These are phyloP conservation scores for Toxostoma redivivum DNA, from an alignment of 2,113 vertebrate species.

Conservation along the genomic window DNA sequence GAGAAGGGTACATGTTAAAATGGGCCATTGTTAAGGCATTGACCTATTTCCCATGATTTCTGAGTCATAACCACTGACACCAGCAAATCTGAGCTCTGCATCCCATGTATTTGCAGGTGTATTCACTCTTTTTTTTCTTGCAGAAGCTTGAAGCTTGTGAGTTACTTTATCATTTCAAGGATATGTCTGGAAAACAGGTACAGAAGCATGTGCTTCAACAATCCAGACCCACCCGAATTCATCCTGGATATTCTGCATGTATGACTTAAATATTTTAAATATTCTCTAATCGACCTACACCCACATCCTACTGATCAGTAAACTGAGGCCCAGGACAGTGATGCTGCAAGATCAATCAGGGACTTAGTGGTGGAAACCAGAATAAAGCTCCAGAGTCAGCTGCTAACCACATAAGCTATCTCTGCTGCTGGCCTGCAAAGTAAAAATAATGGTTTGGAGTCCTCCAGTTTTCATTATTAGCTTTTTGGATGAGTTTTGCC, in stretches of 20 bases:
- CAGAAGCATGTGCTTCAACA: neutral
- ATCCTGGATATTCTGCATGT: neutral
- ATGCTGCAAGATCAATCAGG: neutral
- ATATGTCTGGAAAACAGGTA: neutral
- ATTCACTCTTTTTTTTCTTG: neutral
- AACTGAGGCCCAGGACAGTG: neutral
- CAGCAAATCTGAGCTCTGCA: neutral
- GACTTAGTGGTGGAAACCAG: neutral
- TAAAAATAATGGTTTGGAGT: slow-evolving; percentile 52
- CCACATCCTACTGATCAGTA: neutral
- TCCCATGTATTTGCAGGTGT: neutral
- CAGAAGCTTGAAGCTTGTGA: neutral
- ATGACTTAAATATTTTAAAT: neutral
- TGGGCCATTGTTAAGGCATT: neutral
- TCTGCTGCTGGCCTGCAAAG: slow-evolving; percentile 33
- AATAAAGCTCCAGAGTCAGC: slow-evolving; percentile 17
- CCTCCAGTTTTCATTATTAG: slow-evolving; percentile 50
- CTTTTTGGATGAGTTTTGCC: slow-evolving; percentile 60
- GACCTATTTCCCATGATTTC: neutral
- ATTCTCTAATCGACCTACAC: neutral
- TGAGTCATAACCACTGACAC: neutral
- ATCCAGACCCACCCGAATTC: neutral
- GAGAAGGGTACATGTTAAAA: neutral
- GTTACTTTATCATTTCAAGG: neutral
- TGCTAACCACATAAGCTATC: slow-evolving; percentile 43